Base-by-base conservation (phyloP, 1,140 invertebrate species). In the Dufourea novaeangliae region DNA sequence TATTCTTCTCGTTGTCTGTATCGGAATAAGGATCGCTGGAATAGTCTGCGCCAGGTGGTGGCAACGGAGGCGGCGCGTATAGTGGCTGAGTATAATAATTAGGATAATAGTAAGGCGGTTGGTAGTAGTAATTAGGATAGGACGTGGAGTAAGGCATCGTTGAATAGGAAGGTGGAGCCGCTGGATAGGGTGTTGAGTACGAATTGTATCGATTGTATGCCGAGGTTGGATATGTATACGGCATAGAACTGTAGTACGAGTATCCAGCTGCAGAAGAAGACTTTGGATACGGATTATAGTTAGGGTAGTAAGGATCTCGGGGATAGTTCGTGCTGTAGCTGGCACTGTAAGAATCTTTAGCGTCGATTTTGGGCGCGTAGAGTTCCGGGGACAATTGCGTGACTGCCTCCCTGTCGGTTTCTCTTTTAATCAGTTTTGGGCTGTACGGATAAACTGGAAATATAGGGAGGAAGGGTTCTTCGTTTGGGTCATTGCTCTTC, bases 391-490 rank as follows among this genome's bases (percentile, higher is more conserved):
- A 87, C 54, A 90, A 80, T 70, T 89, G 89, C 4, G 86, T 67
- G 0, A 80, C 20, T 2, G 54, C n/a, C 32, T 92, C 83, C 17
- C 70, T 78, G 6, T 91, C 90, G 5, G 82, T 66, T 14, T 88
- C 90, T 1, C 92, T 86, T 72, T 92, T 92, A 50, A 90, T 88
- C 68, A 92, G 57, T 46, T 92, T 92, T 1, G 89, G 89, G 80
- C 78, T 91, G 78, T 92, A 91, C 0, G 91, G 90, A 64, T 90
- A 92, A 20, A 87, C 69, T 2, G 91, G 90, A 70, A 88, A 87
- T 75, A 92, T 92, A 22, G 92, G 91, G n/a, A 92, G 77, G 56
- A 92, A 92, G 7, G 91, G 92, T 29, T 92, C 89, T 41, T 91
- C 85, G 54, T 91, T 92, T 0, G 88, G 86, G 59, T 90, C 88